A percentile compares a stretch with the other conserved stretches of the same genome.
phyloP scores from a whole-genome alignment of 2,888 invertebrate genomes.

The Plutella xylostella region DNA sequence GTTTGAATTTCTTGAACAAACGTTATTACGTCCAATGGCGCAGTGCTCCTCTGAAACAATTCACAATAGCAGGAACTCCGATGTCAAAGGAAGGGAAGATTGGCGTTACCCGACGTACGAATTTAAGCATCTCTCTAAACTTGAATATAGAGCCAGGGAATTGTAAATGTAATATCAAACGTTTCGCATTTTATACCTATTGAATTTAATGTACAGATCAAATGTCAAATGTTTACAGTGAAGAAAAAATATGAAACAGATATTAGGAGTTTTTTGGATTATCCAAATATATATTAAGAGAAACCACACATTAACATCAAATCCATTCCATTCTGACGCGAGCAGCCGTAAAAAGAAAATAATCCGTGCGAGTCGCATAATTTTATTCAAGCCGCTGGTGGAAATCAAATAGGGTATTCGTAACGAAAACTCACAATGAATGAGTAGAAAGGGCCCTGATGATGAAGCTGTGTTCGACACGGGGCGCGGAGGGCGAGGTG shows the following conservation, averaged over 20 bases:
- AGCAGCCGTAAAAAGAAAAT: too few relatives aligned
- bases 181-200: too few relatives aligned
- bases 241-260: too few relatives aligned
- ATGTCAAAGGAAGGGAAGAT: conserved; percentile 56
- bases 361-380: not conserved
- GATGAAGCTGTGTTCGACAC: conserved; percentile 65
- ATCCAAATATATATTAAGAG: too few relatives aligned
- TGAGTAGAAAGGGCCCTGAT: conserved; percentile 54
- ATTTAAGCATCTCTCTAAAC: conserved; percentile 26
- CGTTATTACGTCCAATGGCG: conserved; percentile 57
- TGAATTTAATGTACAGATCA: too few relatives aligned
- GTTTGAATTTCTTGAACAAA: conserved; percentile 62
- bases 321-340: too few relatives aligned
- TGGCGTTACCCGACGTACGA: conserved; percentile 34
- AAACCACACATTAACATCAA: too few relatives aligned
- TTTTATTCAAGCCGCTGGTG: not conserved
- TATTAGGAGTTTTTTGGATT: too few relatives aligned
- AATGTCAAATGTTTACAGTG: too few relatives aligned
- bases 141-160: not conserved
- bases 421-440: conserved; percentile 54
- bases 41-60: conserved; percentile 56
- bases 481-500: conserved; percentile 46
- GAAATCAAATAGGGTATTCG: conserved; percentile 7
- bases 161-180: too few relatives aligned
- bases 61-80: conserved; percentile 52